Conservation (phyloP, 1,140 invertebrate species). For the Mycetomoellerius zeteki region DNA sequence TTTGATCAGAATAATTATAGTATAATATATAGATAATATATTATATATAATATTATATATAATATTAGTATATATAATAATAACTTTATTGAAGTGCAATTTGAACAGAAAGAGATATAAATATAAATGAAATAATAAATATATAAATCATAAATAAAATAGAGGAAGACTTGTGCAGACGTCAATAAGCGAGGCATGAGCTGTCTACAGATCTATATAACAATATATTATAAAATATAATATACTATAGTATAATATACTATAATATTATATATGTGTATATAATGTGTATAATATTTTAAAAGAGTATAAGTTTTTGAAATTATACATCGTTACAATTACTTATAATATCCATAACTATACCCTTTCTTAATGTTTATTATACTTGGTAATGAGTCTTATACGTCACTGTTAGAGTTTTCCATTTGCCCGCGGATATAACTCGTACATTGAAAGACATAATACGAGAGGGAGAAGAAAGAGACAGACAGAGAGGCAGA, state of each 20-base stretch:
- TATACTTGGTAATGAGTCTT: not conserved
- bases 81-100: no score
- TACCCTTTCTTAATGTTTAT: not conserved
- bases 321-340: not conserved
- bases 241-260: not conserved
- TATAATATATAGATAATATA: no score
- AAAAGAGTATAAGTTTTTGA: not conserved
- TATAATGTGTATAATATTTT: not conserved
- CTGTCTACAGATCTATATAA: no score
- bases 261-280: no score
- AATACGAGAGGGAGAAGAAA: not conserved
- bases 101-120: no score
- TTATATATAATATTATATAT: no score
- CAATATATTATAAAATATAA: no score
- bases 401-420: not conserved
- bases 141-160: no score
- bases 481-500: not conserved
- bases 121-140: no score
- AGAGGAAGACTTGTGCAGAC: no score
- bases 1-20: not conserved
- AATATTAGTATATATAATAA: no score
- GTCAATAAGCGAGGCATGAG: no score
- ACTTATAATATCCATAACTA: not conserved
- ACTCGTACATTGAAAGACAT: constrained; percentile 10
- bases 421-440: constrained; percentile 7